These are phyloP conservation scores for Gobiocypris rarus DNA, from an alignment of 2,113 vertebrate species.

Conservation along the genomic window DNA sequence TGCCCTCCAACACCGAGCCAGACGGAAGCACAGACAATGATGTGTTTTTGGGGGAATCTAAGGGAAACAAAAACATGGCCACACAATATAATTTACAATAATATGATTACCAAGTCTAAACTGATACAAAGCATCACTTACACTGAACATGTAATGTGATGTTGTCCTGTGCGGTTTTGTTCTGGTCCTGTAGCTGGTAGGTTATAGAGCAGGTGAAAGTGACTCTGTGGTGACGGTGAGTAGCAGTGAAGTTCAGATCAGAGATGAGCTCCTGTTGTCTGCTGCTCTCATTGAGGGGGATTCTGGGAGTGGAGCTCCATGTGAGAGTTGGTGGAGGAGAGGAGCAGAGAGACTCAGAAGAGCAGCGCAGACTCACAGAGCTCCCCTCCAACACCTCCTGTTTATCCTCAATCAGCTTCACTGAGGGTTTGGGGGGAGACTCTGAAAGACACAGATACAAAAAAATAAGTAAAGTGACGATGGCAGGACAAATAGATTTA, in stretches of 20 bases:
- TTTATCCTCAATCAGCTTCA: constrained; percentile 16
- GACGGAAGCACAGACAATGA: constrained; percentile 55
- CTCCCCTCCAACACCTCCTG: constrained; percentile 43
- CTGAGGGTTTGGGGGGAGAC: background rate
- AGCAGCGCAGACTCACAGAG: constrained; percentile 37
- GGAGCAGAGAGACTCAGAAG: constrained; percentile 31
- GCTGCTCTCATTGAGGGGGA: background rate
- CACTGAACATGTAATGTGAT: background rate
- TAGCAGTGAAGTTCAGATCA: constrained; percentile 63
- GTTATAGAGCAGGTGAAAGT: constrained; percentile 21
- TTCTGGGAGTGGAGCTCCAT: constrained; percentile 27
- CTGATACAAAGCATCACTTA: constrained; percentile 62
- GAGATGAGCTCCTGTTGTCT: constrained; percentile 43
- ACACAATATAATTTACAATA: background rate
- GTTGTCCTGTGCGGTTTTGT: background rate
- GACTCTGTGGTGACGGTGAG: constrained; percentile 64
- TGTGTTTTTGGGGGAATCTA: constrained; percentile 72
- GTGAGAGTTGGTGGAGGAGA: background rate
- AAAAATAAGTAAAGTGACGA: too few relatives aligned
- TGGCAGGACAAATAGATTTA: too few relatives aligned
- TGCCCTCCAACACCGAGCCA: constrained; percentile 59
- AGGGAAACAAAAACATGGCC: constrained; percentile 1
- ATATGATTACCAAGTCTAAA: background rate
- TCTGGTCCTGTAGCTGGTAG: constrained; percentile 38
- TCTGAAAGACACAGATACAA: background rate